Base-by-base conservation (phyloP, 23 tunicate genomes). In the Aplidium turbinatum region DNA sequence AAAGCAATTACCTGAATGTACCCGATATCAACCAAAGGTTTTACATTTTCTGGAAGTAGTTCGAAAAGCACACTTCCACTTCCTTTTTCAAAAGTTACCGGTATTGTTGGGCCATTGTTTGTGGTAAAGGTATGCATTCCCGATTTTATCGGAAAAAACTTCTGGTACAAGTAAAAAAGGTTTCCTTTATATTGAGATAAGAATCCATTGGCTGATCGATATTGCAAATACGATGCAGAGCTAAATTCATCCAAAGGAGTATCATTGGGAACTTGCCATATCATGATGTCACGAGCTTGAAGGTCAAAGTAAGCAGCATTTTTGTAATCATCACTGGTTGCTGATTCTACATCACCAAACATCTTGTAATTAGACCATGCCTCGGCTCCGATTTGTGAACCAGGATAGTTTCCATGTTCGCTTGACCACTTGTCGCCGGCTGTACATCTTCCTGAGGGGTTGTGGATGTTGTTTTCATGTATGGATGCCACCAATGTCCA, bases 201-300 rank as follows among this genome's bases (percentile, higher is more conserved):
- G 32, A 83, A 83, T 31, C 47, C 58, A 35, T 75, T 75, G 4
- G 33, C 54, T 25, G 89, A 75, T 27, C 76, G 32, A 30, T 83
- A 83, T 40, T 31, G 35, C 33, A 60, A 65, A 46, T 81, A 71
- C 26, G 87, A 45, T 1, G 78, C 26, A 22, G 60, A 27, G 32
- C 52, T 72, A 32, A 26, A 81, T 26, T 70, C 31, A 0, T 35
- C 21, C 21, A 83, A 35, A 16, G 84, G 85, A 19, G 84, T 76
- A 30, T 91, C 77, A 42, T 91, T 91, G 1, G 90, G 90, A 39
- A 91, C 97, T 46, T 91, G 91, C 97, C 97, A 91, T 1, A 91
- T 50, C 97, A 91, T 91, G 2, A 91, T 63, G 68, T 91, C 86
- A 13, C 78, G 26, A 0, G 85, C 86, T 6, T 73, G 64, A 4